Conservation (phyloP, 92 coral and sea anemone genomes). For the Metridium senile region DNA sequence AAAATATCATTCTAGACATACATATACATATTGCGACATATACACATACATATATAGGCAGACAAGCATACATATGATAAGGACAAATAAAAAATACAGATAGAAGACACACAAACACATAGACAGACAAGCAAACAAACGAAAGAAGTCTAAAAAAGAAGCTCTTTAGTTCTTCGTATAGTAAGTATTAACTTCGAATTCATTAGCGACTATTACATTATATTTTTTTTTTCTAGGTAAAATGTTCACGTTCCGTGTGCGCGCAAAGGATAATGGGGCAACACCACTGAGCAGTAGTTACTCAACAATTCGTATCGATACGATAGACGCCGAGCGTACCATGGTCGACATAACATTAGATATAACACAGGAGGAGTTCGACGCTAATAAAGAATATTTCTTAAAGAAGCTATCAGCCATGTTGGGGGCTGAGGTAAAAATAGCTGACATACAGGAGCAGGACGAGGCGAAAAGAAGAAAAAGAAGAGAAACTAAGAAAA, state of each 20-base stretch:
- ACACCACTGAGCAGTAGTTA: constrained; percentile 43
- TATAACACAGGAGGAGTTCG: constrained; percentile 56
- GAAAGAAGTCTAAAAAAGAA: too few species aligned
- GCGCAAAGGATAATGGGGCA: constrained; percentile 59
- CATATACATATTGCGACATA: too few species aligned
- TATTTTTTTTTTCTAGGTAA: constrained; percentile 27
- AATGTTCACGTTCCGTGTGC: constrained; percentile 45
- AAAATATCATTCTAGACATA: too few species aligned
- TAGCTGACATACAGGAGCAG: constrained; percentile 29
- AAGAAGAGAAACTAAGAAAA: constrained; percentile 40
- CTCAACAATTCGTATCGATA: constrained; percentile 45
- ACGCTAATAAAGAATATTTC: constrained; percentile 48
- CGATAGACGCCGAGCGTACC: constrained; percentile 50
- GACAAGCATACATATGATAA: too few species aligned
- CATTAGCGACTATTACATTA: too few species aligned
- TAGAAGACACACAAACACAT: too few species aligned
- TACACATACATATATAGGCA: too few species aligned
- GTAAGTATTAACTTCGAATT: neutral
- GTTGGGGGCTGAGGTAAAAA: constrained; percentile 55
- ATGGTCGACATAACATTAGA: constrained; percentile 63
- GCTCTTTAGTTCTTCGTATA: neutral
- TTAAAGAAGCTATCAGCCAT: constrained; percentile 32
- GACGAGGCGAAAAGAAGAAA: constrained; percentile 29
- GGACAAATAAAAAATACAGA: too few species aligned
- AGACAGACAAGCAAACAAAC: too few species aligned